Evolutionary conservation across 2,797 vertebrate species (phyloP), one percentile per base, ranked within the genome.

Genomic region (Xenentodon cancila): DNA sequence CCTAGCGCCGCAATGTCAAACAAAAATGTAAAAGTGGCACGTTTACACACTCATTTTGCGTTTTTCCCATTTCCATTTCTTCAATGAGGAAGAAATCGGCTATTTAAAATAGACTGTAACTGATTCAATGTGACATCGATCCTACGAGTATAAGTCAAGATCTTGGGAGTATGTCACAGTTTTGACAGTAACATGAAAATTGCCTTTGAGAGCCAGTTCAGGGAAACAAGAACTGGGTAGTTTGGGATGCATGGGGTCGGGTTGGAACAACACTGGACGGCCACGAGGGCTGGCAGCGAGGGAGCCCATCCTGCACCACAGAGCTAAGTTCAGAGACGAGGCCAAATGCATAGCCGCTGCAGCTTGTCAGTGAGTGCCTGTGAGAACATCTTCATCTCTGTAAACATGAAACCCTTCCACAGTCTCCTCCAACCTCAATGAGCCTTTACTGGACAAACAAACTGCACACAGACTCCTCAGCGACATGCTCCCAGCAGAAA

Each of bases 391-490:
- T 79, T 70, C 61, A 75, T 80, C 80, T 61, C 21, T 58, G 17
- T 48, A 60, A 59, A 75, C 66, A 70, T 34, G 40, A 53, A 50
- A 11, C 21, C 37, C 58, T 3, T 60, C 42, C 42, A 61, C 40
- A n/a, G 32, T 63, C 48, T 71, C 74, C 66, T 57, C 69, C 64
- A 75, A 52, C 68, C 53, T 76, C 68, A 83, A 40, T 80, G 84
- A 85, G 75, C 55, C 80, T 79, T 84, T 55, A 63, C 73, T 79
- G 66, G 53, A 88, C 72, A 84, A 86, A 85, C 77, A 88, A 75
- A 37, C 66, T 76, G 64, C 63, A 40, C 40, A 8, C 65, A 42
- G 20, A 45, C 13, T 73, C 77, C 64, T 67, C 68, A 59, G 17
- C 64, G 62, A 17, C 13, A 1, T 18, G 27, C 59, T 75, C 71